Base-by-base conservation (phyloP, 2,113 vertebrate species). In the Oriolus oriolus region DNA sequence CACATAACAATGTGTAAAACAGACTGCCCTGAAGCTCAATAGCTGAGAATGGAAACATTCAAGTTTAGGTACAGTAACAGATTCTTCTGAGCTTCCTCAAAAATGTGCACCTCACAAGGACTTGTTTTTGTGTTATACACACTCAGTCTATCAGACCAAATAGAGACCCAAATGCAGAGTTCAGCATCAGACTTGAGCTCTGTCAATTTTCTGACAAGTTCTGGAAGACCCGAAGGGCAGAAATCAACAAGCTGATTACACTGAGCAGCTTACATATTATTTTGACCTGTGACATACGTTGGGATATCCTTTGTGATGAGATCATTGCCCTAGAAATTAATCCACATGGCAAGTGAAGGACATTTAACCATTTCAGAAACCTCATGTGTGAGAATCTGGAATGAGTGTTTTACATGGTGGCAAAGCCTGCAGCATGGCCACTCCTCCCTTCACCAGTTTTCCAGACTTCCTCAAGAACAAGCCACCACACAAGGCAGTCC, bases 241-340 rank as follows among this genome's bases (percentile, higher is more conserved):
- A 89, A 95, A 93, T 92, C 80, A 92, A 84, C 53, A 81, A 84
- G 89, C 56, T 90, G 89, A 91, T 91, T 87, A 94, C 61, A 71
- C 22, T 71, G 80, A 97, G 69, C 73, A 69, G 61, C 66, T 94
- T 87, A 92, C 18, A 31, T 52, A 78, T 88, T 88, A 70, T 89
- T 89, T 71, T 89, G 84, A 89, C 69, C 77, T 73, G 61, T 84
- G 84, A 59, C 45, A 86, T 63, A 84, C 15, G 17, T 91, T 93
- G 84, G 4, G 2, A 78, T 88, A 89, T 47, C 63, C 57, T 90
- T 42, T 87, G 39, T 20, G 56, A 86, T n/a, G 24, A 86, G 60
- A 78, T 84, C 44, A 47, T 52, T 5, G 53, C 75, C 65, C 83
- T 75, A 63, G 73, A 95, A 95, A 95, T 77, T 69, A 88, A 93